Evolutionary conservation across 2,888 invertebrate species (phyloP).

Genomic region (Creontiades dilutus): DNA sequence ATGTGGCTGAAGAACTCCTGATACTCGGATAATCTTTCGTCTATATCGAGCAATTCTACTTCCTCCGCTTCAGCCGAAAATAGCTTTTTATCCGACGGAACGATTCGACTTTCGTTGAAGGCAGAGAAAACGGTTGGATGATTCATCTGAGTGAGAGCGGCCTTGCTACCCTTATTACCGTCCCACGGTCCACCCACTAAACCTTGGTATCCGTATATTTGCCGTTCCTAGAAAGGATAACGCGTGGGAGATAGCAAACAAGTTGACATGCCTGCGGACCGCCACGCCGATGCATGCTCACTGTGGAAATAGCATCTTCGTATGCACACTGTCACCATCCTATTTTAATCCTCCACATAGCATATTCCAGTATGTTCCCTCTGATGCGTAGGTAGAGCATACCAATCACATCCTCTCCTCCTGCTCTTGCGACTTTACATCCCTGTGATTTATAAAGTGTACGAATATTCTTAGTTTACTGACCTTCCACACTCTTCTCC

Average conservation of each 20-base stretch:
- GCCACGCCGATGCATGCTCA: constrained; percentile 29
- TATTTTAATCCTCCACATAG: neutral
- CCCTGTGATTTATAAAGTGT: too few relatives aligned
- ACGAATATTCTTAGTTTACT: too few relatives aligned
- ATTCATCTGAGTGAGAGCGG: constrained; percentile 30
- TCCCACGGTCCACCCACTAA: constrained; percentile 22
- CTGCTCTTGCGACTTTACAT: too few relatives aligned
- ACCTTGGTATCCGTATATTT: constrained; percentile 34
- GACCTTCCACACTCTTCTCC: too few relatives aligned
- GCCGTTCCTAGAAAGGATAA: constrained; percentile 11
- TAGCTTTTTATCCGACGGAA: neutral
- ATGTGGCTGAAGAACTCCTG: too few relatives aligned
- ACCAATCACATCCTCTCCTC: too few relatives aligned
- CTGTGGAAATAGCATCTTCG: neutral
- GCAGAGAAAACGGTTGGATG: constrained; percentile 2
- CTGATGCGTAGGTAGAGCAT: too few relatives aligned
- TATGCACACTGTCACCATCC: neutral
- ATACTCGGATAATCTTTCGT: neutral
- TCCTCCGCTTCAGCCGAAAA: neutral
- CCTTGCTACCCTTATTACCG: constrained; percentile 39
- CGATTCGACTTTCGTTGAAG: constrained; percentile 7
- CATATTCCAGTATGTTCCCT: too few relatives aligned
- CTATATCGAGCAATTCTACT: neutral
- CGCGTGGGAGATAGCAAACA: constrained; percentile 39
- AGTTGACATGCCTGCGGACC: neutral